Evolutionary conservation across 2,113 vertebrate genomes (phyloP), one percentile per base, ranked within the genome.

Genomic region (Nibea coibor): DNA sequence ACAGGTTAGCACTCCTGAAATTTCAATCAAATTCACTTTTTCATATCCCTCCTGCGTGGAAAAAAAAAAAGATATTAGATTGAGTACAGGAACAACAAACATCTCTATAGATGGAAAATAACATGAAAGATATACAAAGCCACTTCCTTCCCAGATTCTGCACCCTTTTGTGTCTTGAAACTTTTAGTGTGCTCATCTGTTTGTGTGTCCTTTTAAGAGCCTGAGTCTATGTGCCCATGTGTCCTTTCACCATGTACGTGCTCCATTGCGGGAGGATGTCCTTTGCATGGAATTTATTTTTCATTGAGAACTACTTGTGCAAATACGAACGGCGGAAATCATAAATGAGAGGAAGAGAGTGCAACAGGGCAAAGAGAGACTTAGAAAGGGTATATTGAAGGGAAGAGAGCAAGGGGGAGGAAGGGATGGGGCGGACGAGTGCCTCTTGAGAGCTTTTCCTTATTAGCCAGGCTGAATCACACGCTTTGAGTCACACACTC

Each of bases 391-490:
- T 86, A 74, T 87, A 90, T 79, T 85, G 87, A 90, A 85, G 83
- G 86, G 66, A 84, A 35, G 81, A 78, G 84, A 74, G 84, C 54
- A 51, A 80, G 69, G 59, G 79, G 80, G 82, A 86, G 86, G 91
- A 85, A 87, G 84, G 82, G 80, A 85, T 68, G 87, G 88, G 67
- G 87, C 73, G 64, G 83, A 82, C 68, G 62, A 94, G 92, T 91
- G 88, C 85, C 91, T 90, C 92, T 92, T 81, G 84, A 92, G 88
- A 87, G 90, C 82, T 88, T 90, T 86, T 91, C 84, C 81, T 91
- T 91, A 93, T 94, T 91, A 92, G 88, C 77, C 70, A 17, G 81
- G 76, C 81, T 90, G 90, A 92, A 90, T 92, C 87, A 78, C 42
- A 48, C 5, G 57, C 87, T 85, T 84, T 65, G 88, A 86, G 88